Base-by-base conservation (phyloP, 2,888 invertebrate species). In the Sesia apiformis region DNA sequence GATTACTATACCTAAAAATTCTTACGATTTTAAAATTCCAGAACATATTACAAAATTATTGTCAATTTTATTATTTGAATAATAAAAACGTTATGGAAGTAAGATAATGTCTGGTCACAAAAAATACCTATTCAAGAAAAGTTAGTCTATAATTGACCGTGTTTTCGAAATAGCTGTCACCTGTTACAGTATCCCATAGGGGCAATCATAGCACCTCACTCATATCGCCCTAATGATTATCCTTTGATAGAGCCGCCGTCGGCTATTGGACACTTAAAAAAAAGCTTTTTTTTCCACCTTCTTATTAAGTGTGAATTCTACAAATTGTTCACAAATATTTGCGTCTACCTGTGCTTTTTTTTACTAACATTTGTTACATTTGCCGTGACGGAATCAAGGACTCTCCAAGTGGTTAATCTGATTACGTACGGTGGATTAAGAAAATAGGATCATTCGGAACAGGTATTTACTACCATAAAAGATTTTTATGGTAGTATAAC, bases 311-410 rank as follows among this genome's bases (percentile, higher is more conserved):
- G 88, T 87, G 88, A 87, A 86, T 85, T 81, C 81, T 79, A 85
- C 83, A 86, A 86, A 87, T 83, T 79, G 86, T 84, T 87, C 87
- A 80, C 85, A 89, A 88, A 89, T 88, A 88, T 89, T 89, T 88
- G 87, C 82, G 78, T 80, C 89, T 88, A 88, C 88, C 88, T 87
- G 88, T 73, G 74, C 66, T 66, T 6, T 80, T 81, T 82, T 85
- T 81, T 76, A 72, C 69, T 58, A 64, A 64, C 76, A 78, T 80
- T 78, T 74, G 74, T 78, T 72, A 78, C 74, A 82, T 84, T 81
- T 78, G 74, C 78, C 84, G 81, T 83, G 80, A 81, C 80, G 61
- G 72, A 76, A 80, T 78, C 79, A 78, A 78, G 78, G 81, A 79
- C 72, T 73, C 68, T 70, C 70, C 80, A 79, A 83, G 80, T 69